Percentiles rank a stretch among this genome's conserved stretches.
These are phyloP conservation scores for Myathropa florea DNA, from an alignment of 2,888 invertebrate species.

Conservation along the genomic window DNA sequence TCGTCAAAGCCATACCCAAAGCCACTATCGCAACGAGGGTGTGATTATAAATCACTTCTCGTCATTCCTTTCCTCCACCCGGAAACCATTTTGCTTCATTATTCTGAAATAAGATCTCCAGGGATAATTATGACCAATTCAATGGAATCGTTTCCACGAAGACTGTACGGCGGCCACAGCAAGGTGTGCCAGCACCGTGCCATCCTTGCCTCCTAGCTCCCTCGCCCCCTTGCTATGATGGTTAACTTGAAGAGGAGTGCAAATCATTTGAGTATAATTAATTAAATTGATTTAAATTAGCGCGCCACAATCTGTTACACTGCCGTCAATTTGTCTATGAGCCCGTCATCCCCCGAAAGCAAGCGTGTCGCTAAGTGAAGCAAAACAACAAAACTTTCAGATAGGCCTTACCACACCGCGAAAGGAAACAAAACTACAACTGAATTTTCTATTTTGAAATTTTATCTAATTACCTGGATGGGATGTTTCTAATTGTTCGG, in stretches of 20 bases:
- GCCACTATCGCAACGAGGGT: too few species aligned
- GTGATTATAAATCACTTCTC: slow-evolving; percentile 7
- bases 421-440: background rate
- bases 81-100: slow-evolving; percentile 27
- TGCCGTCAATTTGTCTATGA: slow-evolving; percentile 24
- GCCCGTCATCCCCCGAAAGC: background rate
- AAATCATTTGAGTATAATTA: slow-evolving; percentile 45
- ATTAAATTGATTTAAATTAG: slow-evolving; percentile 56
- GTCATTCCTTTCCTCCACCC: background rate
- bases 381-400: background rate
- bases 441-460: slow-evolving; percentile 14
- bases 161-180: background rate
- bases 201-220: background rate
- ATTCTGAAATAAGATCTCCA: slow-evolving; percentile 37
- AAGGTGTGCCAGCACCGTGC: background rate
- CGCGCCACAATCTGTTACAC: slow-evolving; percentile 45
- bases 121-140: slow-evolving; percentile 28
- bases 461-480: slow-evolving; percentile 55
- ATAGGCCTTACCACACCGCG: background rate
- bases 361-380: background rate
- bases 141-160: slow-evolving; percentile 1
- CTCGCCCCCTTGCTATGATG: background rate
- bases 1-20: too few species aligned
- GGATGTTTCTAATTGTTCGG: slow-evolving; percentile 57
- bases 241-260: slow-evolving; percentile 22